Conservation (phyloP, 2,113 vertebrate genomes). For the Redunca redunca region DNA sequence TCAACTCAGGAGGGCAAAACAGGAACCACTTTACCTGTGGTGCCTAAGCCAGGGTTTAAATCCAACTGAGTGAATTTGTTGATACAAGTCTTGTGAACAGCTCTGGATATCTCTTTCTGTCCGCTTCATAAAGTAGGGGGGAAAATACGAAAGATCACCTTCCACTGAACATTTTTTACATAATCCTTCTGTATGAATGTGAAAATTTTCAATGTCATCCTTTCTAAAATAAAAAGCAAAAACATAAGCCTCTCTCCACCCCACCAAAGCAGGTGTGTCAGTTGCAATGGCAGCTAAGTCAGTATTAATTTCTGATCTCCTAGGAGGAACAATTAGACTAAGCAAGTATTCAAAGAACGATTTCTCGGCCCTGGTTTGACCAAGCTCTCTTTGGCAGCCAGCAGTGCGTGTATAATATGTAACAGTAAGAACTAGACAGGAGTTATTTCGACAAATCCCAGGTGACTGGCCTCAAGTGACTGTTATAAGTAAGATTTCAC, state of each 20-base stretch:
- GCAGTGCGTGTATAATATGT: background rate
- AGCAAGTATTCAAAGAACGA: background rate
- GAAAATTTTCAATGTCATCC: background rate
- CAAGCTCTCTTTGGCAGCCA: background rate
- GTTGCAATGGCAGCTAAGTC: background rate
- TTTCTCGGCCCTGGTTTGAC: background rate
- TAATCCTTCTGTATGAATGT: background rate
- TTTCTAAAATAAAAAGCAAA: background rate
- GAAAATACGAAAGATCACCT: background rate
- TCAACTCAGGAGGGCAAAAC: background rate
- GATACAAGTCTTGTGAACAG: background rate
- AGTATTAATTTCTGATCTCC: background rate
- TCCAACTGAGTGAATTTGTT: background rate
- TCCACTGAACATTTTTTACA: background rate
- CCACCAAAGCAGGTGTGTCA: background rate
- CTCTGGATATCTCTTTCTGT: too few relatives aligned
- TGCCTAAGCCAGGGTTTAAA: background rate
- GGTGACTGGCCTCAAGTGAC: slow-evolving; percentile 35
- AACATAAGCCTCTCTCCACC: background rate
- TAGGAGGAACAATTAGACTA: background rate
- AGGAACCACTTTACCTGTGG: rapidly evolving
- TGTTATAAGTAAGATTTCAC: slow-evolving; percentile 29
- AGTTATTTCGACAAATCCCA: slow-evolving; percentile 50
- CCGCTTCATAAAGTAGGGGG: background rate
- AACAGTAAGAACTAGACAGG: slow-evolving; percentile 29